Evolutionary conservation across 1,140 invertebrate genomes (phyloP).

Genomic region (Zophobas atratus): DNA sequence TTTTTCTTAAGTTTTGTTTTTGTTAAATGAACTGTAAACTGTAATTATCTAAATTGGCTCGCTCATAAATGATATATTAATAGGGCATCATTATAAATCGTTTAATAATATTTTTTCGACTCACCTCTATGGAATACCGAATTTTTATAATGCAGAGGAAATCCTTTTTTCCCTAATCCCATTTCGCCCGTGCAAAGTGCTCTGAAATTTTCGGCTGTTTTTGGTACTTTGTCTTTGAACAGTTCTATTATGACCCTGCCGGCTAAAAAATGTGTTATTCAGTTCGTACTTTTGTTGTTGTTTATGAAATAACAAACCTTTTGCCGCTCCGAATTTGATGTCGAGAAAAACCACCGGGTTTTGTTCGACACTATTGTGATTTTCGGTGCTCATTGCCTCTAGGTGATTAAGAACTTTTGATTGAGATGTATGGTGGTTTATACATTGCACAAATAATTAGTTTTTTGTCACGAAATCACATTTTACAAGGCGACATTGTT

Average conservation of each 20-base stretch:
- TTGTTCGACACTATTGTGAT: conserved; percentile 2
- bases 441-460: neutral
- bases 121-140: conserved; percentile 83
- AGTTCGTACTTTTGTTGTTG: conserved; percentile 16
- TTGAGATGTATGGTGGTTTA: neutral
- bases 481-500: neutral
- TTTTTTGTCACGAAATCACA: neutral
- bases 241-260: conserved; percentile 88
- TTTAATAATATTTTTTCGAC: neutral
- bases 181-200: conserved; percentile 90
- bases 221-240: conserved; percentile 88
- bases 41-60: too few relatives aligned
- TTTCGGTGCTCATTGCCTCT: conserved; percentile 13
- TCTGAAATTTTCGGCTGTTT: conserved; percentile 93
- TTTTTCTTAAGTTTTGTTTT: too few relatives aligned
- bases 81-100: too few relatives aligned
- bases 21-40: too few relatives aligned
- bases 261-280: conserved; percentile 69
- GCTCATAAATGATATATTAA: too few relatives aligned
- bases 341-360: conserved; percentile 58
- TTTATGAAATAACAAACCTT: conserved; percentile 56
- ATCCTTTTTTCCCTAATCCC: conserved; percentile 78
- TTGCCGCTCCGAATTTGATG: conserved; percentile 58
- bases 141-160: conserved; percentile 84
- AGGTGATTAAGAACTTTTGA: neutral